phyloP scores from a whole-genome alignment of 2,797 vertebrate species.

The Anabacerthia variegaticeps region DNA sequence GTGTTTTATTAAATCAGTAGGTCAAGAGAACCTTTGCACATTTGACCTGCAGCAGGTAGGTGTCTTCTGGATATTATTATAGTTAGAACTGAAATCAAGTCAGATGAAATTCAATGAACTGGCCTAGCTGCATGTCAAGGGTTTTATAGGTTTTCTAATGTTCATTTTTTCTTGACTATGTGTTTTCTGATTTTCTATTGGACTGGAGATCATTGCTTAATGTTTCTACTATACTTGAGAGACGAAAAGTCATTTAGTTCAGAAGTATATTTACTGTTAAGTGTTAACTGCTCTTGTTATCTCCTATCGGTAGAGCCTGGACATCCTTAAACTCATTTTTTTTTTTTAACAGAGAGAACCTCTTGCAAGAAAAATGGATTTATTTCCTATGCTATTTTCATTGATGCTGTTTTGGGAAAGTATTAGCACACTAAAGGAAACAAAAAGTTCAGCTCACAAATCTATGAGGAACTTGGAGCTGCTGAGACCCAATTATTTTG shows the following conservation, averaged over 20 bases:
- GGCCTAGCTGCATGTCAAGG: not conserved
- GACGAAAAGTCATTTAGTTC: not conserved
- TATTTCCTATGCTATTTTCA: not conserved
- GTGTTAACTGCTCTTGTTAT: not conserved
- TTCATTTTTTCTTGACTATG: not conserved
- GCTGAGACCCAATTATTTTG: not conserved
- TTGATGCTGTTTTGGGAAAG: slow-evolving; percentile 1
- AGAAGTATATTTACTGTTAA: not conserved
- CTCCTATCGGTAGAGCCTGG: not conserved
- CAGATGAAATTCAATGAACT: slow-evolving; percentile 44
- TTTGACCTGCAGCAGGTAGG: slow-evolving; percentile 26
- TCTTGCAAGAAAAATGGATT: not conserved
- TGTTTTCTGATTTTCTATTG: not conserved
- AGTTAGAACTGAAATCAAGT: slow-evolving; percentile 30
- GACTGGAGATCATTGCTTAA: not conserved
- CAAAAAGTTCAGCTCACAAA: slow-evolving; percentile 15
- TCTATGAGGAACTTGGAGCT: not conserved
- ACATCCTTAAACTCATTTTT: not conserved
- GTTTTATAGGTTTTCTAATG: not conserved
- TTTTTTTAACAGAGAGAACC: not conserved
- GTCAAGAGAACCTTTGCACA: slow-evolving; percentile 37
- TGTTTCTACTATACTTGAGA: not conserved
- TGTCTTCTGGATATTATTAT: slow-evolving; percentile 12
- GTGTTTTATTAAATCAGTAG: slow-evolving; percentile 41
- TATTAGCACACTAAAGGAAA: slow-evolving; percentile 6